Evolutionary conservation across 1,140 invertebrate species (phyloP).

Genomic region (Adoxophyes honmai): DNA sequence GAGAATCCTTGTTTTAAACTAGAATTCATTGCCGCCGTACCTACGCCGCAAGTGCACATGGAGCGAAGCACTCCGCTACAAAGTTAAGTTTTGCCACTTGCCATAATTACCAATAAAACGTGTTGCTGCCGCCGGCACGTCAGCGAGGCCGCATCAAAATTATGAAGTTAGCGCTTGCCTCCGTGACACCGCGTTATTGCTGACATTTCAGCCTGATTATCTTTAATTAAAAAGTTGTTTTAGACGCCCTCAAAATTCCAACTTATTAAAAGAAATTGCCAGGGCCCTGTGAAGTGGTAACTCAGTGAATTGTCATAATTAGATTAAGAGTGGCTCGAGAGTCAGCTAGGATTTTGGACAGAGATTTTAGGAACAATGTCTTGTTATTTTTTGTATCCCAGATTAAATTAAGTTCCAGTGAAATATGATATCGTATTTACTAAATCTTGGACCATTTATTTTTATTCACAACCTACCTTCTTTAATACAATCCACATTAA

Average conservation of each 20-base stretch:
- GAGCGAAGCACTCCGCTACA: slow-evolving; percentile 42
- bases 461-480: too few species aligned
- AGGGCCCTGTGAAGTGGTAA: slow-evolving; percentile 51
- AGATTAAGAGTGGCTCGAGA: slow-evolving; percentile 49
- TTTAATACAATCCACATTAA: too few species aligned
- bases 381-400: slow-evolving; percentile 1
- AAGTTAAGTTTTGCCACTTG: slow-evolving; percentile 64
- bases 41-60: slow-evolving; percentile 60
- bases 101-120: slow-evolving; percentile 66
- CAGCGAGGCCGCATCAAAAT: slow-evolving; percentile 51
- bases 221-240: slow-evolving; percentile 72
- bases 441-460: too few species aligned
- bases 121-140: slow-evolving; percentile 44
- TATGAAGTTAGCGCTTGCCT: slow-evolving; percentile 53
- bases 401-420: background rate
- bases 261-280: slow-evolving; percentile 64
- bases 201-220: slow-evolving; percentile 62
- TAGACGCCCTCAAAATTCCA: slow-evolving; percentile 52
- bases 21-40: slow-evolving; percentile 62
- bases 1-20: slow-evolving; percentile 66
- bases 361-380: slow-evolving; percentile 21
- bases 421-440: background rate
- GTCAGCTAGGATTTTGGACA: slow-evolving; percentile 41
- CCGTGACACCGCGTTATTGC: slow-evolving; percentile 54
- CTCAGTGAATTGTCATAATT: slow-evolving; percentile 61